A percentile compares a stretch with the other conserved stretches of the same genome.
phyloP scores from a whole-genome alignment of 2,888 invertebrate genomes.

The Drosophila mercatorum region DNA sequence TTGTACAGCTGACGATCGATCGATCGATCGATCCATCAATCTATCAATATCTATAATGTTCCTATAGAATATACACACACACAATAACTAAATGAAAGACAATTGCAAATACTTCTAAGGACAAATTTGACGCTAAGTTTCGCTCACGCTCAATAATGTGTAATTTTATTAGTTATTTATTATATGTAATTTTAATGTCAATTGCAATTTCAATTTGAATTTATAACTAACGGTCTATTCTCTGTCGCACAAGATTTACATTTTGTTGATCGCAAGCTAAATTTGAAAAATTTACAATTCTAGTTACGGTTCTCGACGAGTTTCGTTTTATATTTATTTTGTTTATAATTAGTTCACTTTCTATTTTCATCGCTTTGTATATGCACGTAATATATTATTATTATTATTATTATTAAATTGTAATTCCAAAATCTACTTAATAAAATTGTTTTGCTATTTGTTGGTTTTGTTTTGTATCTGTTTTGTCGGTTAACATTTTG shows the following conservation, averaged over 20 bases:
- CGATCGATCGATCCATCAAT: conserved; percentile 12
- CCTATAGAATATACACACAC: conserved; percentile 43
- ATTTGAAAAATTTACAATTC: conserved; percentile 62
- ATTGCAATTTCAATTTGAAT: conserved; percentile 15
- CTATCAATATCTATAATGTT: conserved; percentile 15
- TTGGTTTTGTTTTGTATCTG: conserved; percentile 33
- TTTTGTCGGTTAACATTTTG: conserved; percentile 69
- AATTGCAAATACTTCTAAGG: conserved; percentile 26
- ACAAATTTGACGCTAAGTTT: conserved; percentile 30
- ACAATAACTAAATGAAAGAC: conserved; percentile 41
- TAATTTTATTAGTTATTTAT: conserved; percentile 3
- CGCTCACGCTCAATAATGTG: conserved; percentile 24
- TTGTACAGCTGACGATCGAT: conserved; percentile 22
- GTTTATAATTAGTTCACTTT: conserved; percentile 23
- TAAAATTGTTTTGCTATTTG: conserved; percentile 62
- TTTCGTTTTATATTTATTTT: conserved; percentile 1
- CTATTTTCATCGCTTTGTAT: conserved; percentile 29
- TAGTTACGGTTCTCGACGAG: conserved; percentile 43
- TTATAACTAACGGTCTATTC: conserved; percentile 37
- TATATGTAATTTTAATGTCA: conserved; percentile 1
- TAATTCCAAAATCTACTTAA: conserved; percentile 82
- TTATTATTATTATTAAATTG: conserved; percentile 60
- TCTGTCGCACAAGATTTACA: conserved; percentile 62
- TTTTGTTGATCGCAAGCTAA: conserved; percentile 53
- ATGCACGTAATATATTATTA: conserved; percentile 48